These are phyloP conservation scores for Oplegnathus fasciatus DNA, from an alignment of 2,113 vertebrate species.

Conservation along the genomic window DNA sequence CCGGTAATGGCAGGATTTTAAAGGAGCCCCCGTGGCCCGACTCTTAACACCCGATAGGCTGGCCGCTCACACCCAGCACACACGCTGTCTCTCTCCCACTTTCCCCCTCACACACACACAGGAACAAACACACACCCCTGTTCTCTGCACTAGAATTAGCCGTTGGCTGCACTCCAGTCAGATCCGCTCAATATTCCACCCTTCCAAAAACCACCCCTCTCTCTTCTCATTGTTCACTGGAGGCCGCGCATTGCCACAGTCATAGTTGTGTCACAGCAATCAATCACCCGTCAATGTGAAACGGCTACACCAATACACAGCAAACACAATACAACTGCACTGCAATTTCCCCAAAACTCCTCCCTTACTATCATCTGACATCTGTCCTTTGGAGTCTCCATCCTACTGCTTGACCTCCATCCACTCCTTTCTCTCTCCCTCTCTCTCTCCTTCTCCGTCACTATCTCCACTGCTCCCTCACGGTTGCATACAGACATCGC, in stretches of 20 bases:
- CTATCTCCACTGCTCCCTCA: background rate
- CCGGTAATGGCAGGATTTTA: constrained; percentile 52
- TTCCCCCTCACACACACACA: background rate
- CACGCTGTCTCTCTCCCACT: background rate
- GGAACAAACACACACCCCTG: constrained; percentile 15
- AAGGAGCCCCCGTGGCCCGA: constrained; percentile 44
- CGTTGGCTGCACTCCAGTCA: constrained; percentile 71
- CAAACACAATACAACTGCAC: constrained; percentile 36
- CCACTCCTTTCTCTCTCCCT: background rate
- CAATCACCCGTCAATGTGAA: constrained; percentile 70
- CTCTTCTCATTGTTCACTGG: constrained; percentile 64
- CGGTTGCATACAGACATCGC: constrained; percentile 38
- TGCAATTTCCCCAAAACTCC: constrained; percentile 28
- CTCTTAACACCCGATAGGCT: constrained; percentile 59
- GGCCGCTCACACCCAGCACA: constrained; percentile 28
- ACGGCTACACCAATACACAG: constrained; percentile 43
- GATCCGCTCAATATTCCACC: constrained; percentile 73
- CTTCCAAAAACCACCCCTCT: constrained; percentile 69
- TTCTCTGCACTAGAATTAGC: constrained; percentile 70
- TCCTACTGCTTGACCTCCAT: constrained; percentile 24
- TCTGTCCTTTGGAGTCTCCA: constrained; percentile 18
- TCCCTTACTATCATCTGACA: constrained; percentile 20
- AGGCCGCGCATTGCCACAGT: constrained; percentile 70
- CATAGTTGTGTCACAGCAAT: constrained; percentile 77
- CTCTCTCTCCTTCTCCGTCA: background rate